Conservation (phyloP, 2,113 vertebrate species). For the Dromaius novaehollandiae region DNA sequence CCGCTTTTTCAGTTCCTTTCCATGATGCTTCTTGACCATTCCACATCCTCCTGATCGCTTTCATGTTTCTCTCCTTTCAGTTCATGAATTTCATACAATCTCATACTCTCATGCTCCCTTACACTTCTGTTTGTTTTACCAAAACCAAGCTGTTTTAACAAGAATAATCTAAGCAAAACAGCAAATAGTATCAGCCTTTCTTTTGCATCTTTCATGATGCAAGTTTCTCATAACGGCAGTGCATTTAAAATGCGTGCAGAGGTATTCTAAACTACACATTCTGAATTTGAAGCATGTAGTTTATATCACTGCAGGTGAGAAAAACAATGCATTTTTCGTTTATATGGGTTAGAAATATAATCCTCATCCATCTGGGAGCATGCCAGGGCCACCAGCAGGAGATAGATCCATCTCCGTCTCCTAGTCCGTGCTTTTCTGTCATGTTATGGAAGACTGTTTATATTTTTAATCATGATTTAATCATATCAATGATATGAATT, state of each 20-base stretch:
- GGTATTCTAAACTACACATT: not conserved
- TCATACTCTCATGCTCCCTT: not conserved
- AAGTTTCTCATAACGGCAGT: not conserved
- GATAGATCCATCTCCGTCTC: not conserved
- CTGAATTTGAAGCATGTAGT: not conserved
- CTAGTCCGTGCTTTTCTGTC: not conserved
- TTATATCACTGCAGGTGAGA: not conserved
- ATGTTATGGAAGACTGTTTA: not conserved
- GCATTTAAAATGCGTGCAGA: not conserved
- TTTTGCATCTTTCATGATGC: not conserved
- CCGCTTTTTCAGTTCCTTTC: not conserved
- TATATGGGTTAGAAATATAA: not conserved
- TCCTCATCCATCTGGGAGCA: not conserved
- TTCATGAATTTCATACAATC: not conserved
- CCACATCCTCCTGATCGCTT: not conserved
- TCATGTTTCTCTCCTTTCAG: not conserved
- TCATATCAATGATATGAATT: not conserved
- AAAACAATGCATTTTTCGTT: not conserved
- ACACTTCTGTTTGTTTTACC: not conserved
- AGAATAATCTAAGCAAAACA: not conserved
- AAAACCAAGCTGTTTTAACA: not conserved
- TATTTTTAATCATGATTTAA: not conserved
- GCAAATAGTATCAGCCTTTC: not conserved
- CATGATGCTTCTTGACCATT: not conserved
- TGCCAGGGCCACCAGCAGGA: not conserved